Evolutionary conservation across 2,113 vertebrate genomes (phyloP), one percentile per base, ranked within the genome.

Genomic region (Gorsachius goisagi): DNA sequence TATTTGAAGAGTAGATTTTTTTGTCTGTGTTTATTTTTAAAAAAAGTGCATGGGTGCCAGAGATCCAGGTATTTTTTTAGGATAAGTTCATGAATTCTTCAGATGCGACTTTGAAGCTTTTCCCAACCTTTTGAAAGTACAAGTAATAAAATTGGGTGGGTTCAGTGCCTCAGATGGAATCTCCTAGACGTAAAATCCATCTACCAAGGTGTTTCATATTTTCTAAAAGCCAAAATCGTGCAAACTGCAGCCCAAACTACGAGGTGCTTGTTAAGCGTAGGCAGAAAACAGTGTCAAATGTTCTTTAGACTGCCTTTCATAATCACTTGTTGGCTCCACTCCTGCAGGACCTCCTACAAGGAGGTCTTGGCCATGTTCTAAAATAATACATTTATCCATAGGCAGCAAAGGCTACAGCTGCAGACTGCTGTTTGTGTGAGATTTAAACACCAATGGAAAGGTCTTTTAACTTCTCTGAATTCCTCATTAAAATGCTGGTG

Each of bases 151-250:
- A 94, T 12, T 95, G 88, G 93, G 97, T 92, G 96, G 89, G 75
- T 96, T 96, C 92, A 90, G 68, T 95, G 88, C 91, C 93, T 92
- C 77, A 85, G 83, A 97, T 95, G 94, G 96, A 97, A 97, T 95
- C 90, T 96, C 74, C 60, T 93, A 91, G 50, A 97, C 47, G 19
- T 96, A 94, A 97, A 97, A 95, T 96, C 90, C 96, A 92, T 96
- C 85, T 94, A 91, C 73, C 58, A 95, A 97, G 96, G 95, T 97
- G 97, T 97, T 97, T 97, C 96, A 97, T 97, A 97, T 97, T 97
- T 85, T 97, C 82, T 83, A 84, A 91, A 91, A 92, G 95, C 93
- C 97, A 96, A 78, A 86, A 89, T 84, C 55, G 17, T 96, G 93
- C 96, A 95, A 97, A 85, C 88, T 97, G 88, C 97, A 95, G 84